Evolutionary conservation across 2,797 vertebrate genomes (phyloP).

Genomic region (Australoheros facetus): DNA sequence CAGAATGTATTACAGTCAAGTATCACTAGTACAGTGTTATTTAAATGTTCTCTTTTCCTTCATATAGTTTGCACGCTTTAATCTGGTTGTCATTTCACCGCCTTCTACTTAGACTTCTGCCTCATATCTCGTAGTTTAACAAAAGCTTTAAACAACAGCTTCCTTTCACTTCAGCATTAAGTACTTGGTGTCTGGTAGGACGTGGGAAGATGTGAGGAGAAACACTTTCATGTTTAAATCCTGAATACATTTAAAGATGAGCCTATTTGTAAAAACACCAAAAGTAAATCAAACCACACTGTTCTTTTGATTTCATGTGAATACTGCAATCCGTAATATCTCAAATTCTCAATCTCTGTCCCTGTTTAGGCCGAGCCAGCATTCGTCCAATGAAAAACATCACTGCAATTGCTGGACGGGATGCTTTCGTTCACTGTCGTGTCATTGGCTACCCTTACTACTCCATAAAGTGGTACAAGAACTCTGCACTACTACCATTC

Average conservation of each 20-base stretch:
- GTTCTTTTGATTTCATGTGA: conserved; percentile 20
- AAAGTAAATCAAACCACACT: conserved; percentile 9
- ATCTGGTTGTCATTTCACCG: conserved; percentile 48
- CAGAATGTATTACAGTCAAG: conserved; percentile 40
- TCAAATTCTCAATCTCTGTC: conserved; percentile 65
- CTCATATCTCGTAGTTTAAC: conserved; percentile 31
- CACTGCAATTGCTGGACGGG: conserved; percentile 95
- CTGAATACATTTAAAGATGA: not conserved
- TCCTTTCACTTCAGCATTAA: conserved; percentile 8
- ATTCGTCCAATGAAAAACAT: conserved; percentile 99
- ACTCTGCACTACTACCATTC: conserved; percentile 94
- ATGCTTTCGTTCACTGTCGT: conserved; percentile 96
- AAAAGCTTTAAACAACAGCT: conserved; percentile 38
- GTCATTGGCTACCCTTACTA: conserved; percentile 99
- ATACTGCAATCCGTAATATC: conserved; percentile 47
- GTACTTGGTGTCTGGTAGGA: conserved; percentile 17
- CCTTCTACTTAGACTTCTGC: conserved; percentile 40
- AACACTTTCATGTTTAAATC: conserved; percentile 2
- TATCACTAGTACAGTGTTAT: conserved; percentile 39
- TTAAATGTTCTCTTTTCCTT: conserved; percentile 60
- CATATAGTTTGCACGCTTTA: conserved; percentile 49
- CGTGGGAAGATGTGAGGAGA: conserved; percentile 5
- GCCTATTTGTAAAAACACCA: conserved; percentile 34
- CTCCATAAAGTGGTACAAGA: conserved; percentile 99
- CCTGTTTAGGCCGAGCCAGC: conserved; percentile 90